Base-by-base conservation (phyloP, 2,888 invertebrate genomes). In the Idaea straminata region DNA sequence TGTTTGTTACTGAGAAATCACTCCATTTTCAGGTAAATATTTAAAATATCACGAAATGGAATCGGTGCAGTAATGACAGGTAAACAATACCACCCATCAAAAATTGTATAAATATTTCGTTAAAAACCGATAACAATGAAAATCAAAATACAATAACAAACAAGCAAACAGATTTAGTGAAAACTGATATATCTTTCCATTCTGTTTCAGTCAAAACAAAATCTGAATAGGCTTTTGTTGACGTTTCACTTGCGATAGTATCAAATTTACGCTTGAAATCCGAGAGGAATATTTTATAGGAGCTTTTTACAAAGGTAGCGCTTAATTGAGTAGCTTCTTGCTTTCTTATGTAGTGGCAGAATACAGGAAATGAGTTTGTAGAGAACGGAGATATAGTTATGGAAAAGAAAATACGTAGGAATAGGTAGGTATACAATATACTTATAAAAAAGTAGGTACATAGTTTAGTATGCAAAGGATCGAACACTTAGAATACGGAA, bases 131-230 rank as follows among this genome's bases (percentile, higher is more conserved):
- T 47, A 47, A 47, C 47, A 47, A 47, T 47, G 7, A 13, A 47
- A 47, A 10, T 47, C 47, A 47, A 47, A 47, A 47, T 47, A 47
- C 5, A 47, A 47, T 47, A 47, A 47, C 47, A 47, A 47, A 47
- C 47, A 78, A 76, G 76, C 67, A 85, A 88, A 86, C 85, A 83
- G 83, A 86, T 85, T 88, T 82, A 77, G 81, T 82, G 91, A 83
- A 91, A 91, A 81, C 78, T 77, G 88, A 91, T 89, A 84, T 79
- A 70, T 74, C 77, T 79, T 77, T 77, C 76, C 78, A 78, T 81
- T 83, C 82, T 82, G 85, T 87, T 89, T 88, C 86, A 89, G 90
- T 90, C 91, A 91, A 91, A 92, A 92, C 90, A 91, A 89, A 91
- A 91, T 92, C 91, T 85, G 83, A 70, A 74, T 80, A 82, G 83